Evolutionary conservation across 2,797 vertebrate species (phyloP).

Genomic region (Nyctalus aviator): DNA sequence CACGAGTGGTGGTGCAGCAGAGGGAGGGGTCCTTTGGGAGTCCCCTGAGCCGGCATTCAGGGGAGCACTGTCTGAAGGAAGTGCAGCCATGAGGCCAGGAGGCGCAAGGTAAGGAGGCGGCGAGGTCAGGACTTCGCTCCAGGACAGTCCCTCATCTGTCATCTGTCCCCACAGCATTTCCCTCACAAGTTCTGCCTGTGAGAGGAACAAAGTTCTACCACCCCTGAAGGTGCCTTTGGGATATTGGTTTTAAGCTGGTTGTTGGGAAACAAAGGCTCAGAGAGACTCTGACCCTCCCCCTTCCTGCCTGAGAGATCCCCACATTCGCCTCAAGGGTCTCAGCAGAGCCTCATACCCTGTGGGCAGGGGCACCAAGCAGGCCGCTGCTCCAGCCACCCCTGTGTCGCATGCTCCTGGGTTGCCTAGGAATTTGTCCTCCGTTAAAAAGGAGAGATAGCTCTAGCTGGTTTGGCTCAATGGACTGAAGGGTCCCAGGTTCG

Average conservation of each 20-base stretch:
- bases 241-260: background rate
- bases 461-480: no score
- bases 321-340: background rate
- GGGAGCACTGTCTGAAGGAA: rapidly evolving
- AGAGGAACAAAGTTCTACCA: background rate
- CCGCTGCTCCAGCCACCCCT: no score
- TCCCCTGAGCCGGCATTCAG: no score
- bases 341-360: background rate
- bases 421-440: background rate
- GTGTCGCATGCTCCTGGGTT: background rate
- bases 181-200: background rate
- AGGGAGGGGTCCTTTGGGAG: background rate
- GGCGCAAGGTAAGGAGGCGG: no score
- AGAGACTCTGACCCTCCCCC: background rate
- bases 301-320: background rate
- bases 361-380: background rate
- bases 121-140: background rate
- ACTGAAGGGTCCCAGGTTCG: no score
- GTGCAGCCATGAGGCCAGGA: background rate
- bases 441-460: background rate
- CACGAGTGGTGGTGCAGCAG: background rate
- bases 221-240: background rate
- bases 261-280: background rate
- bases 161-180: no score
- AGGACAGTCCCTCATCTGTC: background rate